Base-by-base conservation (phyloP, 2,113 vertebrate species). In the Elephas maximus region DNA sequence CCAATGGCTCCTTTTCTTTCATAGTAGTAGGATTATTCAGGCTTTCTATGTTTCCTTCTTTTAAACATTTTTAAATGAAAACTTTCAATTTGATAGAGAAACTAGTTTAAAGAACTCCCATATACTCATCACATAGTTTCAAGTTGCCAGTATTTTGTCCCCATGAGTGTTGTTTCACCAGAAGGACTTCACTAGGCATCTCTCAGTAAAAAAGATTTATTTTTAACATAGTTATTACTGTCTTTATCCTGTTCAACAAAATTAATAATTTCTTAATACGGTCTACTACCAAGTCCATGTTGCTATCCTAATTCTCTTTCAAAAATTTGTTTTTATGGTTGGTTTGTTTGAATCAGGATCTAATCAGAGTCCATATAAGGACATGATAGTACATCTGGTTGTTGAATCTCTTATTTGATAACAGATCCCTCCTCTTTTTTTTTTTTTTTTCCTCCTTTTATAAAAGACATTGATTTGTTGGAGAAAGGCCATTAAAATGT, bases 51-150 rank as follows among this genome's bases (percentile, higher is more conserved):
- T 90, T 5, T 48, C 45, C 15, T 80, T n/a, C 67, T 79, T 90
- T 91, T 83, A 71, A 87, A 88, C 11, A 60, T 79, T 83, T 93
- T 86, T 51, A 95, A 83, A 67, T 86, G 45, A 74, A 23, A 69
- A 77, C n/a, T 73, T 92, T 80, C 20, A 80, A 7, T 80, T 90
- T 62, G 41, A 48, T 79, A 82, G 44, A 69, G 78, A 71, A 71
- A 41, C 71, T 53, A 45, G 41, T 48, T 3, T 44, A 77, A 90
- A 53, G 57, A 90, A 81, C 33, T 63, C 9, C 44, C 1, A 14
- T 30, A 8, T 67, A 23, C 28, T 33, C 91, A 1, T 88, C 88
- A 57, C 33, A 18, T 24, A 60, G 48, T 48, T 79, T 62, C 33
- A 92, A 28, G 77, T 93, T 84, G 30, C 57, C 30, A 26, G 51